Base-by-base conservation (phyloP, 1,140 invertebrate genomes). In the Planococcus citri region DNA sequence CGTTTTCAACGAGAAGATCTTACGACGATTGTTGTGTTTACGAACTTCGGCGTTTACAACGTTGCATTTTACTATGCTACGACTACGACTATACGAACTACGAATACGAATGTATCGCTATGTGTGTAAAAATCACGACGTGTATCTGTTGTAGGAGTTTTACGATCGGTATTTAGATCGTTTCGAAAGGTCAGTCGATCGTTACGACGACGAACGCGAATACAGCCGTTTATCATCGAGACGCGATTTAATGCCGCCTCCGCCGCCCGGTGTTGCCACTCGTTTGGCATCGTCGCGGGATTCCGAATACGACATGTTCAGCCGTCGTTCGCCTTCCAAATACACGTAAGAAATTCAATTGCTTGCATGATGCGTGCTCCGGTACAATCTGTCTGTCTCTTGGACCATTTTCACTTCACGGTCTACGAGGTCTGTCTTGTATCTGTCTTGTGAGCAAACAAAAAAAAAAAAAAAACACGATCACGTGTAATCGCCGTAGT, bases 241-340 rank as follows among this genome's bases (percentile, higher is more conserved):
- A 74, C 80, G 85, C 51, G 85, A 86, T 73, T 83, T 84, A 27
- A 81, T 86, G 77, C 84, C 85, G 68, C 85, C 86, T 60, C 83
- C 84, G 72, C 81, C 82, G 1, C 79, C 80, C 74, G 77, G 79
- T 1, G 79, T 80, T 73, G 79, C 72, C 20, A 69, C 70, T 67
- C 41, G 71, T 12, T 27, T 71, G 6, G 69, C 70, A 14, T 33
- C 71, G 12, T 68, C 71, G 60, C 64, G 73, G 58, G 73, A 73
- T 37, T 71, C 79, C 0, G 67, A 89, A 72, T 90, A 90, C 77
- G 86, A 88, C 70, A 89, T 91, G 86, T 91, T 89, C 78, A 91
- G 87, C 77, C 83, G 89, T 72, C 82, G 89, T 74, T 89, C 88
- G 73, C 87, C 79, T 72, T 80, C 80, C 72, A 75, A 81, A 76